Percentiles rank a stretch among this genome's conserved stretches.
Conservation (phyloP, 2,888 invertebrate species). For the Onthophagus sagittarius region DNA sequence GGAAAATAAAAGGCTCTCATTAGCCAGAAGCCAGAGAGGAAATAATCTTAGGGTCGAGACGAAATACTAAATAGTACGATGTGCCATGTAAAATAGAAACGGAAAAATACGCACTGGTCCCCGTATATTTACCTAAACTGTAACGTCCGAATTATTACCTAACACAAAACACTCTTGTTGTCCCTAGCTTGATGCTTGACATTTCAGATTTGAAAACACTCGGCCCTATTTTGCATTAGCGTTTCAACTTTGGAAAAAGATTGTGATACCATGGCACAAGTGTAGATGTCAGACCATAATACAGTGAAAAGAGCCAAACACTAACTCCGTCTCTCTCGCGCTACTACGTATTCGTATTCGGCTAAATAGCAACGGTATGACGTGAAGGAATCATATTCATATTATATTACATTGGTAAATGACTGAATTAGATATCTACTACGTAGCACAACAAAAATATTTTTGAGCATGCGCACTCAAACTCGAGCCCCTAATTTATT, state of each 20-base stretch:
- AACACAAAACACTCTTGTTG: slow-evolving; percentile 28
- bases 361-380: background rate
- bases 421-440: slow-evolving; percentile 7
- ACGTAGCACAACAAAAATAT: slow-evolving; percentile 4
- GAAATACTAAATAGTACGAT: background rate
- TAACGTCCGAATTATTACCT: slow-evolving; percentile 41
- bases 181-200: slow-evolving; percentile 26
- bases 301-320: background rate
- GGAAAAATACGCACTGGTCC: slow-evolving; percentile 14
- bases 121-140: slow-evolving; percentile 38
- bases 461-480: background rate
- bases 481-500: background rate
- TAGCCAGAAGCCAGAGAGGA: slow-evolving; percentile 16
- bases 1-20: slow-evolving; percentile 24
- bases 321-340: background rate
- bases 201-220: slow-evolving; percentile 27
- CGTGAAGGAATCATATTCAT: slow-evolving; percentile 3
- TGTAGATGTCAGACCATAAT: slow-evolving; percentile 25
- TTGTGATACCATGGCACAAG: slow-evolving; percentile 25
- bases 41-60: background rate
- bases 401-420: slow-evolving; percentile 1
- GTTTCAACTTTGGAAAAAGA: slow-evolving; percentile 29
- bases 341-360: background rate
- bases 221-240: slow-evolving; percentile 21
- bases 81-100: slow-evolving; percentile 7